Base-by-base conservation (phyloP, 2,888 invertebrate genomes). In the Lochmaea capreae region DNA sequence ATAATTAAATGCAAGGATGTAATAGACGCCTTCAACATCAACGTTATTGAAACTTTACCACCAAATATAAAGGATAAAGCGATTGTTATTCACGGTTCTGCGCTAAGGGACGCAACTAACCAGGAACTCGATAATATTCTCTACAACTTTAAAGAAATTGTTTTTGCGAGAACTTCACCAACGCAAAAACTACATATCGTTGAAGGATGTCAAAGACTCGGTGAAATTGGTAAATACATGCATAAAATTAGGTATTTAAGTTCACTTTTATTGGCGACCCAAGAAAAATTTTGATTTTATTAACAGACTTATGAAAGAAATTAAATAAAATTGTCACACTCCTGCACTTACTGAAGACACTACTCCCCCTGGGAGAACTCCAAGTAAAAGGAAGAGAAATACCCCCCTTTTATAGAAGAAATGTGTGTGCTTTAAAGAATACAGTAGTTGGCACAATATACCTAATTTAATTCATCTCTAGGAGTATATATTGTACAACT, bases 141-240 rank as follows among this genome's bases (percentile, higher is more conserved):
- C 57, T 85, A 85, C 18, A 86, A 88, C 79, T 90, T 91, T 79
- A 87, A 88, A 67, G 92, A 93, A 83, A 91, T 92, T 58, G 91
- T 92, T 4, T 92, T 92, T 81, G 92, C 92, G 0, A 85, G 90
- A 39, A 89, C 90, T 0, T 89, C 89, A 1, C 89, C 90, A 0
- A 89, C 89, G 3, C 90, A 90, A 77, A 90, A 90, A 72, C 79
- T 89, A 12, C 89, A 90, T 71, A 93, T 93, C 79, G 93, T 93
- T 11, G 96, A 96, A 87, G 95, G 95, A 67, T 96, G 94, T 84
- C 96, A 96, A 86, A 89, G 93, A 66, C 88, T 91, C 65, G 93
- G 93, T 18, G 91, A 91, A 74, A 93, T 95, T 78, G 95, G 95
- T 71, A 94, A 72, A 65, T 71, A 9, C 16, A 0, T 1, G 16